Base-by-base conservation (phyloP, 2,113 vertebrate species). In the Athene noctua region DNA sequence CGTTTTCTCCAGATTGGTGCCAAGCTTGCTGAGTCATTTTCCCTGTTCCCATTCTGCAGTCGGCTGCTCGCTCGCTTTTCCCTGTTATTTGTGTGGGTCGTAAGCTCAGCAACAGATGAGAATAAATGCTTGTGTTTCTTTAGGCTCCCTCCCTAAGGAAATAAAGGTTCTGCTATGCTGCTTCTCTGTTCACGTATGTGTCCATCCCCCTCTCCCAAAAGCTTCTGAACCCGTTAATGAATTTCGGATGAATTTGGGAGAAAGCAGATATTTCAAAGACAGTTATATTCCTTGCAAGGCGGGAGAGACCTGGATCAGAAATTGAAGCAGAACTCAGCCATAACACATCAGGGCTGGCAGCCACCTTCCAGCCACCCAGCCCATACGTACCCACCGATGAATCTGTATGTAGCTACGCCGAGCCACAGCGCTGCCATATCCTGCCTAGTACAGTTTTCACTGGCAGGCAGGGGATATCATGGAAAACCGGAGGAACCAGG, bases 11-110 rank as follows among this genome's bases (percentile, higher is more conserved):
- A 96, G 78, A 61, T 47, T 25, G 59, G 95, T 94, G 96, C 95
- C 94, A 91, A 94, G 78, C 93, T 82, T 97, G 96, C 97, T 96
- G 97, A 97, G 97, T 97, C 96, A 97, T 97, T 96, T 97, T 95
- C 87, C 71, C 84, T 90, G 66, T 93, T 97, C 94, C 96, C 59
- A 47, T 68, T 94, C 91, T 94, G 89, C 89, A 94, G 92, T 74
- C 54, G 59, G 71, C 89, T 96, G 95, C 86, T 85, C 15, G 19
- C 73, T 84, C 7, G 34, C 86, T 92, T 92, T 89, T 89, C 89
- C 92, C 78, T 95, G 89, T 94, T 94, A 90, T 90, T 95, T 97
- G 94, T 95, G 93, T 95, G 91, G 89, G 93, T 94, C 94, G 79
- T 91, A 87, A 82, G 90, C 94, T 44, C 94, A 86, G 95, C 93